Conservation (phyloP, 1,140 invertebrate species). For the Chrysomallon squamiferum region DNA sequence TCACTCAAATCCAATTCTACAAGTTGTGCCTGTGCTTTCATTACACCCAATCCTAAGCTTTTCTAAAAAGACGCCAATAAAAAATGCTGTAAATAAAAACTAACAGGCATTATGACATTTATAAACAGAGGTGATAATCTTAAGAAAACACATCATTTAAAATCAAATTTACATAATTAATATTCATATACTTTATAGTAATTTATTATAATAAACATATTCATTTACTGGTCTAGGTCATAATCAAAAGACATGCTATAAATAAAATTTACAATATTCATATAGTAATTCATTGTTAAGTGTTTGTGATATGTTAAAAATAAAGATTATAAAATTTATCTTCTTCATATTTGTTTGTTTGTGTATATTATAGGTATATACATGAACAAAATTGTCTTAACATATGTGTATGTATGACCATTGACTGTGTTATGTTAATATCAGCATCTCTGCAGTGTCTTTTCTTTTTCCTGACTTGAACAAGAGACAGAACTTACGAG, state of each 20-base stretch:
- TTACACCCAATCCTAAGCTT: slow-evolving; percentile 82
- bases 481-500: slow-evolving; percentile 76
- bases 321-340: too few relatives aligned
- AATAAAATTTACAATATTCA: neutral
- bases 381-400: too few relatives aligned
- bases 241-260: neutral
- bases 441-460: too few relatives aligned
- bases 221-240: neutral
- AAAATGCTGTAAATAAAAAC: neutral
- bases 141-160: neutral
- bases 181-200: neutral
- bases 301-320: neutral
- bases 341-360: too few relatives aligned
- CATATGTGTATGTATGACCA: too few relatives aligned
- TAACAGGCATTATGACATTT: neutral
- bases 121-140: neutral
- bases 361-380: too few relatives aligned
- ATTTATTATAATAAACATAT: neutral
- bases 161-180: neutral
- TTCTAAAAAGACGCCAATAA: slow-evolving; percentile 64
- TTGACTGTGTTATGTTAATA: too few relatives aligned
- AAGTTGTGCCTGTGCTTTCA: slow-evolving; percentile 78
- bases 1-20: slow-evolving; percentile 93
- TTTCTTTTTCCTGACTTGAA: too few relatives aligned
- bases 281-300: neutral